A percentile compares a stretch with the other conserved stretches of the same genome.
Evolutionary conservation across 2,113 vertebrate genomes (phyloP).

Genomic region (Malurus alboscapulatus): DNA sequence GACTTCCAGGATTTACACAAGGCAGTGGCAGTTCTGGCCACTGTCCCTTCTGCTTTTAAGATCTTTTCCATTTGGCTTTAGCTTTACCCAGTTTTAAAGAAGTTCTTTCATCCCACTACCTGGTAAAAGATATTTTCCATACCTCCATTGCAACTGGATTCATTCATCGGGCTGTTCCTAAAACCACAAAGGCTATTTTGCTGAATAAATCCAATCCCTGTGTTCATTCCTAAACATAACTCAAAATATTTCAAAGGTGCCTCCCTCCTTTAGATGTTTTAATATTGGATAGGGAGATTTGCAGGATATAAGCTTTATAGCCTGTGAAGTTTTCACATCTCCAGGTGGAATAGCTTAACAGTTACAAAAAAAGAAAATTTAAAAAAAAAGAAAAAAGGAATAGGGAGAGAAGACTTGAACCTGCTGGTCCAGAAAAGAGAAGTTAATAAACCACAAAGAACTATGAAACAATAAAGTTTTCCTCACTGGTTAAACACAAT

Average conservation of each 20-base stretch:
- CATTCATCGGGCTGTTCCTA: not conserved
- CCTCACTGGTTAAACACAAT: not conserved
- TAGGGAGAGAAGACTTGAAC: not conserved
- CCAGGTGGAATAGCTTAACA: slow-evolving; percentile 56
- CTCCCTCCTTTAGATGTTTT: slow-evolving; percentile 40
- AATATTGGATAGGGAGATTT: slow-evolving; percentile 46
- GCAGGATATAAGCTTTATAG: slow-evolving; percentile 51
- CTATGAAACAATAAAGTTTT: not conserved
- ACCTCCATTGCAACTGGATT: not conserved
- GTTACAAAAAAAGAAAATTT: not conserved
- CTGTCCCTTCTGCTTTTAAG: not conserved
- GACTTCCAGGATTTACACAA: not conserved
- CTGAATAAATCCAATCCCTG: not conserved
- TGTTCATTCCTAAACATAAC: slow-evolving; percentile 15
- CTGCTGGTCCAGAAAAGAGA: not conserved
- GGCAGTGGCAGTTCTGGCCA: not conserved
- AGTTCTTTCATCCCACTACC: not conserved
- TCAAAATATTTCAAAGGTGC: not conserved
- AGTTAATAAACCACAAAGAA: slow-evolving; percentile 3
- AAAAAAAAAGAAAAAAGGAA: not conserved
- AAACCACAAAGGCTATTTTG: not conserved
- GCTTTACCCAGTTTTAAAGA: not conserved
- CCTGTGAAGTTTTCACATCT: slow-evolving; percentile 55
- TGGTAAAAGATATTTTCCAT: not conserved
- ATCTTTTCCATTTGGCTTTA: not conserved